Base-by-base conservation (phyloP, 2,113 vertebrate species). In the Melanostigma gelatinosum region DNA sequence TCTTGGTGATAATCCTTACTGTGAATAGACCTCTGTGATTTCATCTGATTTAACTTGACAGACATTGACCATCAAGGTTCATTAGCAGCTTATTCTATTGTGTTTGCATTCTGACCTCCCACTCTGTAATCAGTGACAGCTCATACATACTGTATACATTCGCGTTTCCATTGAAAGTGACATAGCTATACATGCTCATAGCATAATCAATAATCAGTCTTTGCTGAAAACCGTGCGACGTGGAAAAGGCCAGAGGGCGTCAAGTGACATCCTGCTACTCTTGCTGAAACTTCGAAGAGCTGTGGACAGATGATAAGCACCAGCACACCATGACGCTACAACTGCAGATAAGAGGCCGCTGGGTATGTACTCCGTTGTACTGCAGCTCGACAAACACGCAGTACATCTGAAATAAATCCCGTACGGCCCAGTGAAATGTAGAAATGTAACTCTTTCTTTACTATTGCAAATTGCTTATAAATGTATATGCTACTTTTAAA, bases 301-400 rank as follows among this genome's bases (percentile, higher is more conserved):
- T 75, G 61, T 63, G 80, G 90, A 88, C 44, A 70, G 60, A 83
- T 64, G 72, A 88, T 86, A 87, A 86, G 79, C 76, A 79, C 58
- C 54, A 73, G 50, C 64, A 63, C 80, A 64, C 76, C 80, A 72
- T 61, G 74, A 82, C 42, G 34, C 80, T 67, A 84, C 72, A 83
- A 20, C 68, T 50, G 72, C 15, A 79, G 80, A 89, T 84, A 84
- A 88, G 67, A 85, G 40, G 68, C 79, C 1, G n/a, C 70, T 58
- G 66, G 82, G 52, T 68, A 75, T 79, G 27, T 54, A 48, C 71
- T 46, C 46, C 50, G 71, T 82, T 82, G 79, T 82, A 42, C 32
- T 11, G 22, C 48, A 55, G 27, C 72, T 63, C 6, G 1, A 75
- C 77, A 90, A 80, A 86, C 73, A 78, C 61, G 80, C 70, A 36